Percentiles rank a stretch among this genome's conserved stretches.
phyloP scores from a whole-genome alignment of 2,888 invertebrate genomes.

The Dendrolimus pini region DNA sequence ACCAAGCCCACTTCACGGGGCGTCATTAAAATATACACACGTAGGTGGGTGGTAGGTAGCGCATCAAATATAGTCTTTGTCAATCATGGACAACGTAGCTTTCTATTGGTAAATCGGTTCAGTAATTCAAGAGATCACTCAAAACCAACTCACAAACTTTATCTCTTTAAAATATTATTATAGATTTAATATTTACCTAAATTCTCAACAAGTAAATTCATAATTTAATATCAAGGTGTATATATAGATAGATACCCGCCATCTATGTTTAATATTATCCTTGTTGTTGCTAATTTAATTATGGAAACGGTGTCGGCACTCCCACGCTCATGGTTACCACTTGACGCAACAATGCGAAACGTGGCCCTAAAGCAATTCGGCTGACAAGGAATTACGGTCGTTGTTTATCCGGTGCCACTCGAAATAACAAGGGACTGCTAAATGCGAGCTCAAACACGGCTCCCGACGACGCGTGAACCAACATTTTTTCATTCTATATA shows the following conservation, averaged over 20 bases:
- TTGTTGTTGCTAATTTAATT: too few relatives aligned
- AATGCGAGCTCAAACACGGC: constrained; percentile 49
- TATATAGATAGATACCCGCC: too few relatives aligned
- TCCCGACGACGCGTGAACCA: constrained; percentile 37
- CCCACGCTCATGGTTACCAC: constrained; percentile 22
- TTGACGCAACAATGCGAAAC: constrained; percentile 49
- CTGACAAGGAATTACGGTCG: constrained; percentile 44
- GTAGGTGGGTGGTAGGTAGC: too few relatives aligned
- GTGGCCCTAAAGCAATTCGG: constrained; percentile 33
- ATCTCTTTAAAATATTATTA: background rate
- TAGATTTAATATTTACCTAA: background rate
- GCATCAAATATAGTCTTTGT: too few relatives aligned
- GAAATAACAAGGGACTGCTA: constrained; percentile 60
- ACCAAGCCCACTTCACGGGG: too few relatives aligned
- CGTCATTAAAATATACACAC: too few relatives aligned
- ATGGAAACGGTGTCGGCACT: background rate
- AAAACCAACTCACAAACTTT: background rate
- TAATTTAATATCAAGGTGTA: too few relatives aligned
- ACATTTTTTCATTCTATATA: constrained; percentile 35
- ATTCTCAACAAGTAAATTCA: too few relatives aligned
- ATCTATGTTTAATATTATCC: too few relatives aligned
- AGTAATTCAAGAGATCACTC: background rate
- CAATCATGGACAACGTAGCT: background rate
- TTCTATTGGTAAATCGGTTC: background rate
- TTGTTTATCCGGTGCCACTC: constrained; percentile 48